phyloP scores from a whole-genome alignment of 2,797 vertebrate genomes.

The Anomalospiza imberbis region DNA sequence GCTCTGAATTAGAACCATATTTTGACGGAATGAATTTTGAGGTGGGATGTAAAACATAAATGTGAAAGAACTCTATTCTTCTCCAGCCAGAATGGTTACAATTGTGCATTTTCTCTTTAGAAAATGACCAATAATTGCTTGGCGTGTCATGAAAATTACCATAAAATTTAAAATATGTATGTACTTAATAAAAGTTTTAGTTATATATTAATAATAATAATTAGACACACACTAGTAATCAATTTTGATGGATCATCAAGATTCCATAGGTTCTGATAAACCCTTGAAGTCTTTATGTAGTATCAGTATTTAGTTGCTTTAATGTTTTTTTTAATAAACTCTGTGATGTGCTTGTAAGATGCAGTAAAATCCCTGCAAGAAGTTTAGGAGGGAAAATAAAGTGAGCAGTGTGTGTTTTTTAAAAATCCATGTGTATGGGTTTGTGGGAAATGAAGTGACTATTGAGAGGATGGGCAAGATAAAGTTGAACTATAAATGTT shows the following conservation, averaged over 20 bases:
- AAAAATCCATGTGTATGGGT: not conserved
- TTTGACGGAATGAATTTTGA: not conserved
- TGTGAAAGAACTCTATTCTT: not conserved
- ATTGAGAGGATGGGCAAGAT: not conserved
- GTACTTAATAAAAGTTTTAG: not conserved
- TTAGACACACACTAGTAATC: rapidly evolving
- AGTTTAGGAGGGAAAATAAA: not conserved
- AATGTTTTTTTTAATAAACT: not conserved
- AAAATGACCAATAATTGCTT: not conserved
- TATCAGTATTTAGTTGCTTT: not conserved
- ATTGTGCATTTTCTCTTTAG: not conserved
- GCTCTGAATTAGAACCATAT: not conserved
- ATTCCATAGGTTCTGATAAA: not conserved
- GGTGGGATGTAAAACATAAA: not conserved
- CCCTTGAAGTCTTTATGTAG: not conserved
- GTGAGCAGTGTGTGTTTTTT: not conserved
- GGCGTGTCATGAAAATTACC: not conserved
- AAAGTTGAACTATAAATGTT: not conserved
- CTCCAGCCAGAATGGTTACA: not conserved
- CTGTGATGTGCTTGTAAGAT: not conserved
- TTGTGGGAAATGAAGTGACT: not conserved
- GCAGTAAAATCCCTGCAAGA: not conserved
- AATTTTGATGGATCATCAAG: not conserved
- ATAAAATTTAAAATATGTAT: not conserved
- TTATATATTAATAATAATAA: not conserved